A percentile compares a stretch with the other conserved stretches of the same genome.
Conservation (phyloP, 2,888 invertebrate species). For the Oscheius myriophilus region DNA sequence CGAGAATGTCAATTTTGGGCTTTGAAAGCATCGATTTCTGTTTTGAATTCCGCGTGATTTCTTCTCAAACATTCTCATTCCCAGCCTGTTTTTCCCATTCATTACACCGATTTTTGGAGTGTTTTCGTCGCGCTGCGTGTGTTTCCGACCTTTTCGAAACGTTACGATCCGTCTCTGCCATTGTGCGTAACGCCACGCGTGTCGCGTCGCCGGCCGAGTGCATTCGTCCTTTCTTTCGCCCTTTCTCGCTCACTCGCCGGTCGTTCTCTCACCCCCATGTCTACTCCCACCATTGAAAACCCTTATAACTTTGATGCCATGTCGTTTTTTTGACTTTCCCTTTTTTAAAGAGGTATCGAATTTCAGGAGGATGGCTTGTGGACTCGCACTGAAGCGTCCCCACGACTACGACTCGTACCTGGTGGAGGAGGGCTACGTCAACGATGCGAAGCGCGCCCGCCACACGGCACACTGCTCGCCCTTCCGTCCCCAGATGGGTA, state of each 20-base stretch:
- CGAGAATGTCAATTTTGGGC: too few species aligned
- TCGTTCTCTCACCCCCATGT: not conserved
- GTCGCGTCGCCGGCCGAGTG: constrained; percentile 1
- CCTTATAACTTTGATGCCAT: not conserved
- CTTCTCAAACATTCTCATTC: too few species aligned
- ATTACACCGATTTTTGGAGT: too few species aligned
- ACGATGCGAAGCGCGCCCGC: constrained; percentile 65
- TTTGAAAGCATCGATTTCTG: too few species aligned
- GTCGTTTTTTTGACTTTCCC: not conserved
- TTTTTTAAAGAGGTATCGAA: not conserved
- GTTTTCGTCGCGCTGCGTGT: too few species aligned
- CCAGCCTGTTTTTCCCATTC: too few species aligned
- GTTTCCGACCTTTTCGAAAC: too few species aligned
- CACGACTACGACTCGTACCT: constrained; percentile 67
- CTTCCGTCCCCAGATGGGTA: constrained; percentile 68
- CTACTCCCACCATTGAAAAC: not conserved
- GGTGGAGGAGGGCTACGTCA: constrained; percentile 56
- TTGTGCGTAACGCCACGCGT: too few species aligned
- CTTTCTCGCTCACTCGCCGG: not conserved
- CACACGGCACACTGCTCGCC: constrained; percentile 66
- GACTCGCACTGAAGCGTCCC: constrained; percentile 70
- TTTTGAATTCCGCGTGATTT: too few species aligned
- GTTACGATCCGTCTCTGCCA: too few species aligned
- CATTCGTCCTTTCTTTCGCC: not conserved
- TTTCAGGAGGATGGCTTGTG: constrained; percentile 68